Base-by-base conservation (phyloP, 2,797 vertebrate species). In the Dryobates pubescens region DNA sequence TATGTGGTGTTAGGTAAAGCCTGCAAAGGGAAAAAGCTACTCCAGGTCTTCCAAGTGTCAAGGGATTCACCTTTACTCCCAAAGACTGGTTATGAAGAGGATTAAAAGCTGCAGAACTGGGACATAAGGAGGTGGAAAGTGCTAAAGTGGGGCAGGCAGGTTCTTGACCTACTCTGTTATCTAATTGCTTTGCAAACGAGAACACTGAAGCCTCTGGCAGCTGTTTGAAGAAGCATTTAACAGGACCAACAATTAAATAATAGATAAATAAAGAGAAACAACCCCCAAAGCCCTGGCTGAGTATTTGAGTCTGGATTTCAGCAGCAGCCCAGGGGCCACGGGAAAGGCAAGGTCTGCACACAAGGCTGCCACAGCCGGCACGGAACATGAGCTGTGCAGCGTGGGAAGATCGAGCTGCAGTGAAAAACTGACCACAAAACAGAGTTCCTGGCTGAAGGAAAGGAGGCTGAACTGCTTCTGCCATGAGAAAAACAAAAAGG, bases 401-500 rank as follows among this genome's bases (percentile, higher is more conserved):
- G 8, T 91, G 92, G 92, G 91, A 95, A 94, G 80, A 57, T 1
- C 24, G 67, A 72, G 59, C 47, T 53, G 79, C 72, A 69, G 32
- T 47, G 5, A 6, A 1, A 13, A n/a, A 43, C 41, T 13, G 11
- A 30, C 47, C 57, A 47, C 24, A 49, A 23, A 57, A 63, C n/a
- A 36, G 76, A 68, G 30, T 77, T 87, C 70, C 53, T 62, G 34
- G 41, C 63, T 91, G 43, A 41, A 94, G 73, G 75, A 86, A 87
- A 81, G 70, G 38, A 51, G 67, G 13, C 19, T 65, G 82, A 83
- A 78, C 73, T 51, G 41, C 16, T 82, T 93, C 76, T 88, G 34
- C 85, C 87, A 10, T 61, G 53, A 95, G 93, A 51, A 23, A 24
- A 92, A 85, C 65, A 80, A 41, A 18, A 53, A 81, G 89, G 41